Evolutionary conservation across 92 coral and sea anemone genomes (phyloP).

Genomic region (Galaxea fascicularis): DNA sequence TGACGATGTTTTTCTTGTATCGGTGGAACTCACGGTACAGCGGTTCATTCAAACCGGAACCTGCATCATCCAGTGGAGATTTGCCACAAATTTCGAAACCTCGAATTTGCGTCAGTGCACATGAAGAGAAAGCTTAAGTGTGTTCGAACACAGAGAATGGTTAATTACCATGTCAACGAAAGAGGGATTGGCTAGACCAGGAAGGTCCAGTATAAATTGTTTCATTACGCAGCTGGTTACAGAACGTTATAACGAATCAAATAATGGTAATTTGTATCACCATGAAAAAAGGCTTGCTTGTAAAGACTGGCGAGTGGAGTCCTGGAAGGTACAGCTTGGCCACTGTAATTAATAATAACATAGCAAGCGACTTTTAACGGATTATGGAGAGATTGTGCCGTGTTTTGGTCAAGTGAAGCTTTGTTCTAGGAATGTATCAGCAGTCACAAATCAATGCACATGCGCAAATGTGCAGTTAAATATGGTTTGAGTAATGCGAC

Average conservation of each 20-base stretch:
- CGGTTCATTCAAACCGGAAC: conserved; percentile 85
- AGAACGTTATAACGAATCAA: background rate
- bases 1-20: conserved; percentile 77
- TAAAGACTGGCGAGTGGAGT: background rate
- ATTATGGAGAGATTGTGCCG: background rate
- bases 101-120: conserved; percentile 31
- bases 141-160: background rate
- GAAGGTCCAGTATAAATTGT: background rate
- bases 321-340: background rate
- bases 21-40: conserved; percentile 90
- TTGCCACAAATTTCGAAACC: conserved; percentile 29
- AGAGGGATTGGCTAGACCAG: background rate
- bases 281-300: background rate
- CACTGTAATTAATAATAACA: conserved; percentile 7
- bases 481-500: too few relatives aligned
- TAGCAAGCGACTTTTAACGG: background rate
- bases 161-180: background rate
- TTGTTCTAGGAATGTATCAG: background rate
- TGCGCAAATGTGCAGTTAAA: background rate
- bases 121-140: conserved; percentile 31
- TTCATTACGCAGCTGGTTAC: background rate
- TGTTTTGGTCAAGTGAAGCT: conserved; percentile 5
- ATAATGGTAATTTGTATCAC: background rate
- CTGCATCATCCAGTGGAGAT: conserved; percentile 53
- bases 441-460: background rate